Evolutionary conservation across 2,113 vertebrate species (phyloP), one percentile per base, ranked within the genome.

Genomic region (Epinephelus cyanopodus): DNA sequence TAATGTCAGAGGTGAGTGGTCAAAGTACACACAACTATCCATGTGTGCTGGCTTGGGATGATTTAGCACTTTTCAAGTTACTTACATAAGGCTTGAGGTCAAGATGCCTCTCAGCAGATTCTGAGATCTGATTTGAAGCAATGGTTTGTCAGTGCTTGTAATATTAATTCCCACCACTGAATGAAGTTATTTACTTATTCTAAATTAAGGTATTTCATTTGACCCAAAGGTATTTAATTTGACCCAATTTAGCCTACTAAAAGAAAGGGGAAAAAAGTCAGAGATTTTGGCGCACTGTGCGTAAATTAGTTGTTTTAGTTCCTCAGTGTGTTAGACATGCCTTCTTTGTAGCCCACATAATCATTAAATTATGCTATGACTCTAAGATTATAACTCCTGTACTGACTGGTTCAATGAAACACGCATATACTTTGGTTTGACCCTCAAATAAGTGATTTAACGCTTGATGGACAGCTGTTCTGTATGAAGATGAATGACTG

Each of bases 21-120:
- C 65, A 87, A 79, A 81, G 70, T 70, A 42, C 62, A 81, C 58
- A 56, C 23, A 63, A 3, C n/a, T n/a, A 29, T 52, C 60, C 42
- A 11, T 45, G 65, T 58, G n/a, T 23, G 53, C 33, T 48, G 64
- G 42, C n/a, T 60, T 48, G 17, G 25, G 42, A 63, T 78, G 52
- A 81, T 63, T 79, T 37, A 27, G 52, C 47, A 68, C 5, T 69
- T 73, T 67, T 57, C 21, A 21, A 61, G 27, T 42, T 15, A 27
- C 47, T 77, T 77, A 52, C 33, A 39, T 57, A 68, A 79, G 23
- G 62, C 2, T 56, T 48, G 57, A 74, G 33, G 48, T 81, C 54
- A 78, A 62, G 53, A 45, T 65, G 74, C 47, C 61, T 50, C 61
- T n/a, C 25, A 61, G 33, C 39, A 67, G 19, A 52, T 52, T 47